phyloP scores from a whole-genome alignment of 1,140 invertebrate species.

The Drosophila simulans region DNA sequence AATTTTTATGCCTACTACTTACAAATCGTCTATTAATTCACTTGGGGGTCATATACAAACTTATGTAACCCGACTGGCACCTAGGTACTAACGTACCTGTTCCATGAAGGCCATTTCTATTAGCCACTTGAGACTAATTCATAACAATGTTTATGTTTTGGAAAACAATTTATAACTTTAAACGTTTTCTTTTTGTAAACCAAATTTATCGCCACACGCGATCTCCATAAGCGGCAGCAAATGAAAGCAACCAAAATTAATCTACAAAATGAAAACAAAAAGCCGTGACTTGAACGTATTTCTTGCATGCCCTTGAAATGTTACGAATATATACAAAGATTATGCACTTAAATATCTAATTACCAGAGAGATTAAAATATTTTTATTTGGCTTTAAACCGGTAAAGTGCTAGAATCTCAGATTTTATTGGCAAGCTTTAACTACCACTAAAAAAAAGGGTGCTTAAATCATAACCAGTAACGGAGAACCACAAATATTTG shows the following conservation, averaged over 20 bases:
- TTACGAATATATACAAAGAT: not conserved
- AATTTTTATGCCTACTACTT: conserved; percentile 5
- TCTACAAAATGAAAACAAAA: conserved; percentile 51
- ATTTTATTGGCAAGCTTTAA: not conserved
- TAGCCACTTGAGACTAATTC: conserved; percentile 53
- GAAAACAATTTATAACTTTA: conserved; percentile 55
- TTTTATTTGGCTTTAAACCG: not conserved
- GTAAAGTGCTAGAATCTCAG: not conserved
- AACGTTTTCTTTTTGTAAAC: conserved; percentile 36
- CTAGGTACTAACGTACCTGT: conserved; percentile 9
- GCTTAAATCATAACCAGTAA: conserved; percentile 28
- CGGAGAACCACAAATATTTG: conserved; percentile 26
- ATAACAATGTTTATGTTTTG: conserved; percentile 39
- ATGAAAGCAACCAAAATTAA: conserved; percentile 48
- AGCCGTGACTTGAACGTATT: conserved; percentile 30
- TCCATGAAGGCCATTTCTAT: conserved; percentile 72
- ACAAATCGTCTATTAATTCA: conserved; percentile 1
- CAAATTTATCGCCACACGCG: conserved; percentile 58
- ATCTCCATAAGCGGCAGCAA: conserved; percentile 43
- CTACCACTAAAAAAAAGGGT: not conserved
- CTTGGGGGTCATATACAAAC: conserved; percentile 14
- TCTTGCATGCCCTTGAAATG: conserved; percentile 30
- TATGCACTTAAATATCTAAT: too few species aligned
- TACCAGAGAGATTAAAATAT: not conserved
- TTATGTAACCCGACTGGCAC: conserved; percentile 55